Base-by-base conservation (phyloP, 2,113 vertebrate species). In the Passer domesticus region DNA sequence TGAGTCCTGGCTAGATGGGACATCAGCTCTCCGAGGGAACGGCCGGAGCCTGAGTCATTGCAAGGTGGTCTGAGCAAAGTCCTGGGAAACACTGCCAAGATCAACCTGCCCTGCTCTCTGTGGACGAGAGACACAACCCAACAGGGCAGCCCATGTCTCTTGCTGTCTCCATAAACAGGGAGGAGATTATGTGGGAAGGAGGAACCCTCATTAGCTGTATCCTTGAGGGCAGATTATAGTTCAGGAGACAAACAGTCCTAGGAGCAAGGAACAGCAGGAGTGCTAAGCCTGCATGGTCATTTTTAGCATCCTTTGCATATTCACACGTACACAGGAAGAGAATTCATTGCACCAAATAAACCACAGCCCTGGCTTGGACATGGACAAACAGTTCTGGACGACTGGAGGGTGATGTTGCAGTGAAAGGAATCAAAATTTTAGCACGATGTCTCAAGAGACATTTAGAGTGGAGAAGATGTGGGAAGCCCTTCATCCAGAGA, bases 161-260 rank as follows among this genome's bases (percentile, higher is more conserved):
- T 6, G 7, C 49, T 75, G 76, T 43, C 62, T 84, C 64, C 80
- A 53, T 7, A 60, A 94, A 90, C 85, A 96, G 68, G 77, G 55
- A 60, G 66, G 25, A 39, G 44, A 56, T 93, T 88, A 30, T 72
- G 47, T 95, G 68, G 60, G 64, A 93, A 96, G 64, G 64, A 93
- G 68, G 83, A 77, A 72, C 39, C 22, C 1, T 0, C 37, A 58
- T 68, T 78, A 79, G 83, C 44, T 87, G 37, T 60, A 25, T 56
- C 56, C 88, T 70, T 41, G n/a, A 75, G 69, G 72, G 83, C 37
- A 88, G 68, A 33, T 78, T 75, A 41, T 37, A 83, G 44, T n/a
- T 94, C 73, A 68, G 46, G 76, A 96, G 60, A 92, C 83, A 95
- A 93, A 83, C 56, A 96, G 90, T 67, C 37, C 60, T 47, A 49